phyloP scores from a whole-genome alignment of 2,797 vertebrate genomes.

The Tympanoctomys barrerae region DNA sequence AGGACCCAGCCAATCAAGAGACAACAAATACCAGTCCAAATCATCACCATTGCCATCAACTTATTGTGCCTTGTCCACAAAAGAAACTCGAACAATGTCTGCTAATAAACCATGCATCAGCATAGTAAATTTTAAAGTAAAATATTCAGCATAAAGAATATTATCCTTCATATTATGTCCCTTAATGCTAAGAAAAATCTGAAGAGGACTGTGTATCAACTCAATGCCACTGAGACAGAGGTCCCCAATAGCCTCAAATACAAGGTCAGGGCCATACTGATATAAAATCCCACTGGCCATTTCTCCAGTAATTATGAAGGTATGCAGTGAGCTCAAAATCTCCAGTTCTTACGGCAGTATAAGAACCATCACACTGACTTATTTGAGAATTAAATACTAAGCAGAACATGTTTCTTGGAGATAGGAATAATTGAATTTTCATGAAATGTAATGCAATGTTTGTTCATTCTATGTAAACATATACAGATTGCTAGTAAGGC shows the following conservation, averaged over 20 bases:
- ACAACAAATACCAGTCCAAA: background rate
- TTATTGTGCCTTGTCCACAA: background rate
- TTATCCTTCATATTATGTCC: background rate
- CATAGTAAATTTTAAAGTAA: slow-evolving; percentile 6
- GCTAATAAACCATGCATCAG: background rate
- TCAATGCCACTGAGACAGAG: background rate
- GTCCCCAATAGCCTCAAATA: background rate
- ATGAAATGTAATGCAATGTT: slow-evolving; percentile 83
- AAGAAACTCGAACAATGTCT: background rate
- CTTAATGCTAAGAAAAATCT: slow-evolving; percentile 28
- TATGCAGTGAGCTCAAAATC: background rate
- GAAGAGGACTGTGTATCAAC: background rate
- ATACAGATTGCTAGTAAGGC: slow-evolving; percentile 80
- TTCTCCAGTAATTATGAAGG: background rate
- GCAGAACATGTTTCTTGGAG: slow-evolving; percentile 79
- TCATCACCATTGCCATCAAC: background rate
- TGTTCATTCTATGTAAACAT: slow-evolving; percentile 85
- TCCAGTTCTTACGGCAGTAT: slow-evolving; percentile 64
- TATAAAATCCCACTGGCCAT: background rate
- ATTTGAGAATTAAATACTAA: slow-evolving; percentile 81
- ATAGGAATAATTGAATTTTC: slow-evolving; percentile 85
- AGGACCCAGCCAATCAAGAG: background rate
- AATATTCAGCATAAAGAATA: background rate
- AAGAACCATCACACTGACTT: slow-evolving; percentile 66
- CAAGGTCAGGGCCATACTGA: background rate